Evolutionary conservation across 30 jellyfish, hydroid and myxozoan species (phyloP), one percentile per base, ranked within the genome.

Genomic region (Mastigias papua): DNA sequence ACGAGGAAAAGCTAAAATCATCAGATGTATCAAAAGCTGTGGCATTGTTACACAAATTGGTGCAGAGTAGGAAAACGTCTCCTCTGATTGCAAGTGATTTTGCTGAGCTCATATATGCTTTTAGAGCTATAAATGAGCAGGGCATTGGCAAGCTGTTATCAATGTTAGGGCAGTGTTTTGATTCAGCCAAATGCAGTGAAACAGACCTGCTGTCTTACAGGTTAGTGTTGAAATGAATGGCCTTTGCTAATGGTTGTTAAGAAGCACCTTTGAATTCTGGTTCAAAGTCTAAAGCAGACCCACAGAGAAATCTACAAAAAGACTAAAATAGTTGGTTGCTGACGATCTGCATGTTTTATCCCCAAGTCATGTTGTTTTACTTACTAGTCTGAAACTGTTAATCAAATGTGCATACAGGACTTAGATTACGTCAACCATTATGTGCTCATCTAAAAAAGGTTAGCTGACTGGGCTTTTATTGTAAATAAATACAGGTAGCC

Each of bases 41-140:
- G 34, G 50, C 83, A n/a, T 67, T 88, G 21, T 82, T 94, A 33
- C 63, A 62, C 23, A 64, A 58, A 22, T 79, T 94, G 69, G 93
- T 96, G 19, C 66, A 37, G 27, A 37, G 73, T 25, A 48, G 89
- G 2, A 54, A 84, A 46, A 73, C 80, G 49, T 80, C 79, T 19
- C 94, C 94, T 15, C 42, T 50, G 65, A 35, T 97, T 21, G 97
- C 98, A 1, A 92, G 84, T 37, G 35, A 50, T 37, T 88, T 94
- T 58, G 65, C 92, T 34, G 98, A 94, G 57, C 90, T 94, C 29
- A 97, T 94, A 1, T 63, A 66, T 31, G 86, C 95, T 8, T 75
- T 94, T 57, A 48, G 98, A 69, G 77, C 62, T 19, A 35, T 83
- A 28, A 73, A 73, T 29, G 87, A 49, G 27, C 49, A 64, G 37